Conservation (phyloP, 2,797 vertebrate species). For the Kryptopterus vitreolus region DNA sequence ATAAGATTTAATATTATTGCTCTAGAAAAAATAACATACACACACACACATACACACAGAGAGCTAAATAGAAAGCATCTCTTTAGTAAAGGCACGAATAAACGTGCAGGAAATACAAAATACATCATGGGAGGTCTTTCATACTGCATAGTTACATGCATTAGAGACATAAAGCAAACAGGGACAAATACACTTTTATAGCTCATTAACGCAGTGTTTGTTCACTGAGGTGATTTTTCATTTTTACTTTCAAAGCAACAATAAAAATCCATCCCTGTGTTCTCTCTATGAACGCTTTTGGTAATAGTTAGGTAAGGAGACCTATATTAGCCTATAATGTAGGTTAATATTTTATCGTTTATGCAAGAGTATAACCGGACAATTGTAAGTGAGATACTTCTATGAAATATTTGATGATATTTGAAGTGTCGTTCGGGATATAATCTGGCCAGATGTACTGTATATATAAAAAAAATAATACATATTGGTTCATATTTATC, state of each 20-base stretch:
- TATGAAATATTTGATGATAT: no score
- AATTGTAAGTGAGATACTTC: no score
- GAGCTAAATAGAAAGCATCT: background rate
- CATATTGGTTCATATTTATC: background rate
- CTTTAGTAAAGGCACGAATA: background rate
- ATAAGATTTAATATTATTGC: background rate
- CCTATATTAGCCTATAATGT: no score
- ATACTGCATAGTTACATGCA: constrained; percentile 11
- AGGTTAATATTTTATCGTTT: no score
- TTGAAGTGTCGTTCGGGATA: background rate
- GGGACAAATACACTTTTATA: background rate
- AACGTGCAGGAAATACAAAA: background rate
- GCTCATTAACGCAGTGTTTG: background rate
- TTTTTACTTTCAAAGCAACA: background rate
- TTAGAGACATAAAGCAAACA: background rate
- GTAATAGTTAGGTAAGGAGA: background rate
- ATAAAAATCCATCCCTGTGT: background rate
- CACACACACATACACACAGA: background rate
- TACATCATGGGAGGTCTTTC: constrained; percentile 9
- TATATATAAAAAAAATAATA: no score
- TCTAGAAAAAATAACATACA: background rate
- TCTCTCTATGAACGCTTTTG: background rate
- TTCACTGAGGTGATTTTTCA: background rate
- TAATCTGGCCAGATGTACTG: background rate
- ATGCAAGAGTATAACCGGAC: no score